phyloP scores from a whole-genome alignment of 2,113 vertebrate species.

The Lophotis ruficrista region DNA sequence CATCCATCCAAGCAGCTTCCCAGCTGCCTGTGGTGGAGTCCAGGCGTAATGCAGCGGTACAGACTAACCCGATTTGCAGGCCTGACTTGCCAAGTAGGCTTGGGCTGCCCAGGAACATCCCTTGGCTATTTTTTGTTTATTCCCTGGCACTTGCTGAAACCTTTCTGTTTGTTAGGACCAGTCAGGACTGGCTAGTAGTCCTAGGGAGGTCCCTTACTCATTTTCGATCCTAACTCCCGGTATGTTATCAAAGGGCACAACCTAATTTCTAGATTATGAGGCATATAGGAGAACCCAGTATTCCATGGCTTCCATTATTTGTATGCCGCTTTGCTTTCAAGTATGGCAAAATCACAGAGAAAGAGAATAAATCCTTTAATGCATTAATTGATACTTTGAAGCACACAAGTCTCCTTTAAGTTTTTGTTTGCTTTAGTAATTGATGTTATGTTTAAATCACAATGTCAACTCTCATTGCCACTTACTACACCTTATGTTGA shows the following conservation, averaged over 20 bases:
- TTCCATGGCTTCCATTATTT: not conserved
- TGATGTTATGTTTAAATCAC: constrained; percentile 4
- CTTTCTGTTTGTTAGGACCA: not conserved
- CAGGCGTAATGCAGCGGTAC: not conserved
- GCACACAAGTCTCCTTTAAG: not conserved
- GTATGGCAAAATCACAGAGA: not conserved
- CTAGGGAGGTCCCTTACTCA: not conserved
- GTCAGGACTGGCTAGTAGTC: not conserved
- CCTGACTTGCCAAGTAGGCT: not conserved
- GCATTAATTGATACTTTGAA: not conserved
- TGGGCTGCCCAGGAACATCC: not conserved
- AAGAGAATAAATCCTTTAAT: not conserved
- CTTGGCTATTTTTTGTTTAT: not conserved
- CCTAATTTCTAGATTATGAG: not conserved
- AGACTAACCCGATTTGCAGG: not conserved
- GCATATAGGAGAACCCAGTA: not conserved
- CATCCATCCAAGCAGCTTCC: not conserved
- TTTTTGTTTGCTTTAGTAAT: not conserved
- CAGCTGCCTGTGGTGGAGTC: not conserved
- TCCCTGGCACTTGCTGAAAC: not conserved
- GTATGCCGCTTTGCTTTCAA: not conserved
- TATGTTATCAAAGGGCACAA: not conserved
- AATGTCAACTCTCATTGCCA: not conserved
- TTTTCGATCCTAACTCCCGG: not conserved
- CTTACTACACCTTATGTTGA: constrained; percentile 20